Percentiles rank a stretch among this genome's conserved stretches.
Conservation (phyloP, 2,888 invertebrate species). For the Gasteruption jaculator region DNA sequence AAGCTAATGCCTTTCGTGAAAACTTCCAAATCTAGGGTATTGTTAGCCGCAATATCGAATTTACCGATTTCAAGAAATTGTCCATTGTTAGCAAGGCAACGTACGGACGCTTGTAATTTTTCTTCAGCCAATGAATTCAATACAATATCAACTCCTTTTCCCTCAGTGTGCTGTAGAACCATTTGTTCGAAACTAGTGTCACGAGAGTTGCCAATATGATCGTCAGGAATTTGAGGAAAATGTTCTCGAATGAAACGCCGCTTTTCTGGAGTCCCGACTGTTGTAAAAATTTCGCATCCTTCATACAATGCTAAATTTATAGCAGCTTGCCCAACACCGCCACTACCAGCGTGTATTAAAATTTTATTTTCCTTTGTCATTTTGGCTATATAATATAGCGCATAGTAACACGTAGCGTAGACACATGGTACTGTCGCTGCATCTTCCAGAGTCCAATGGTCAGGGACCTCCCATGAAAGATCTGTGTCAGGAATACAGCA, state of each 20-base stretch:
- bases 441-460: conserved; percentile 60
- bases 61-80: conserved; percentile 84
- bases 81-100: conserved; percentile 61
- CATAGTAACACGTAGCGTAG: conserved; percentile 61
- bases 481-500: conserved; percentile 52
- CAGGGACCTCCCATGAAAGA: conserved; percentile 58
- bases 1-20: conserved; percentile 72
- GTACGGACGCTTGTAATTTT: conserved; percentile 70
- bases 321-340: conserved; percentile 66
- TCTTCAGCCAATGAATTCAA: conserved; percentile 91
- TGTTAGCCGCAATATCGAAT: conserved; percentile 71
- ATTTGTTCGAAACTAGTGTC: conserved; percentile 83
- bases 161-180: conserved; percentile 74
- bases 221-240: conserved; percentile 58
- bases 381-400: conserved; percentile 56
- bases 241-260: conserved; percentile 54
- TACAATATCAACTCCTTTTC: conserved; percentile 85
- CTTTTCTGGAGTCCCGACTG: conserved; percentile 58
- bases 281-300: conserved; percentile 60
- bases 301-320: conserved; percentile 59
- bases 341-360: conserved; percentile 54
- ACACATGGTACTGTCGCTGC: conserved; percentile 65
- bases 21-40: conserved; percentile 60
- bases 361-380: conserved; percentile 52
- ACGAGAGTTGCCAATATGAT: conserved; percentile 82